A percentile compares a stretch with the other conserved stretches of the same genome.
phyloP scores from a whole-genome alignment of 2,888 invertebrate species.

The Leptopilina syphax region DNA sequence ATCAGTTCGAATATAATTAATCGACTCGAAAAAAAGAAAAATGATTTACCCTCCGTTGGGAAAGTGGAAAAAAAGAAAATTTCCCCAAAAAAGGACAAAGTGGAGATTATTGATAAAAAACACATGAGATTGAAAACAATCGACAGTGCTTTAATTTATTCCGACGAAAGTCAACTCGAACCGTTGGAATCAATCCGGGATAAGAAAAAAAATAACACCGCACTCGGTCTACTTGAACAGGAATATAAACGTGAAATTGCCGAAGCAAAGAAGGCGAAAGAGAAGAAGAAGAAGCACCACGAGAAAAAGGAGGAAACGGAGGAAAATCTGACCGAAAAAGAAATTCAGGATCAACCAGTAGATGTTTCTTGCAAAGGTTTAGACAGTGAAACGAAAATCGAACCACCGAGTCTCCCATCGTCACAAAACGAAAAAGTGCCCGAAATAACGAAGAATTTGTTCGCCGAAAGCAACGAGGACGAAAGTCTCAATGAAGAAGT shows the following conservation, averaged over 20 bases:
- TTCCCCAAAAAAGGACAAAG: not conserved
- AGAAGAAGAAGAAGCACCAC: constrained; percentile 55
- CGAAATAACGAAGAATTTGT: not conserved
- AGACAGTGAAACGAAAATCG: not conserved
- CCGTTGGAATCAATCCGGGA: constrained; percentile 54
- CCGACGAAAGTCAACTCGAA: constrained; percentile 72
- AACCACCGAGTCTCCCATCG: not conserved
- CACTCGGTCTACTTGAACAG: constrained; percentile 68
- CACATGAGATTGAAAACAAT: constrained; percentile 38
- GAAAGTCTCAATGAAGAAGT: constrained; percentile 11
- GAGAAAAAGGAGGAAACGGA: not conserved
- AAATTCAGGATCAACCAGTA: not conserved
- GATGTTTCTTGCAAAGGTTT: not conserved
- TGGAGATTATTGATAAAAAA: not conserved
- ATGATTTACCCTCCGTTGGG: too few species aligned
- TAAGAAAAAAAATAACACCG: constrained; percentile 57
- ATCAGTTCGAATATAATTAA: too few species aligned
- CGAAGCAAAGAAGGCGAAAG: constrained; percentile 51
- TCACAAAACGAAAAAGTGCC: not conserved
- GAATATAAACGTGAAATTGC: constrained; percentile 66
- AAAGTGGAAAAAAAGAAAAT: not conserved
- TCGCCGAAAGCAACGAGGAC: constrained; percentile 6
- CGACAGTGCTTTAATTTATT: constrained; percentile 63
- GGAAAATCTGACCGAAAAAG: not conserved
- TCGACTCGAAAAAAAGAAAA: not conserved